Evolutionary conservation across 2,113 vertebrate genomes (phyloP), one percentile per base, ranked within the genome.

Genomic region (Mus pahari): DNA sequence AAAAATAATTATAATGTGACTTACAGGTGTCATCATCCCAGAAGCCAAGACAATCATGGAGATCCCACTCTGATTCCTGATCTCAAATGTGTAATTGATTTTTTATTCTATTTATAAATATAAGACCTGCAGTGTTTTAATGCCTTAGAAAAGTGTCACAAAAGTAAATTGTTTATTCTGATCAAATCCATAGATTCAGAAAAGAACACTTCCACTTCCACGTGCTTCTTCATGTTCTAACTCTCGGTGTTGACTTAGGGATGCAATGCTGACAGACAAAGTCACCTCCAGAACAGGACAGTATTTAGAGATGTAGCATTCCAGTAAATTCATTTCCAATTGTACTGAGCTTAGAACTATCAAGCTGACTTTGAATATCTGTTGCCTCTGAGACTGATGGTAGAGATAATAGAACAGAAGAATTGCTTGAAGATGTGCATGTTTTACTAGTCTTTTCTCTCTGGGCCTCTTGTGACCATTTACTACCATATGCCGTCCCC

Each of bases 1-100:
- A 90, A 55, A 91, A 92, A 55, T 82, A 96, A 94, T 91, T 89
- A 78, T 66, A 74, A 96, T 83, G 45, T 28, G 53, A 92, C 58
- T 94, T 97, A 68, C 11, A 87, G 7, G 58, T 87, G 71, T 64
- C 87, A 94, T 79, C 58, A 92, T 86, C 73, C 86, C 82, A 55
- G 77, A 48, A 82, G 70, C 26, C 81, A 66, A 94, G 71, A 83
- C n/a, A 86, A 3, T 22, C n/a, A 90, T 48, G 55, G 78, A 53
- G 92, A 78, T 90, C 84, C 55, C 6, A 45, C 19, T 58, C 6
- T 48, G 20, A 42, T 95, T n/a, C 10, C 17, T 86, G 79, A 93
- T 36, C 22, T 91, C 16, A 9, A 17, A 70, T 79, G 92, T 92
- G 94, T 84, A 70, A 94, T 79, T 95, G 64, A 36, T 79, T 96